Evolutionary conservation across 1,140 invertebrate species (phyloP), one percentile per base, ranked within the genome.

Genomic region (Bombus soroeensis): DNA sequence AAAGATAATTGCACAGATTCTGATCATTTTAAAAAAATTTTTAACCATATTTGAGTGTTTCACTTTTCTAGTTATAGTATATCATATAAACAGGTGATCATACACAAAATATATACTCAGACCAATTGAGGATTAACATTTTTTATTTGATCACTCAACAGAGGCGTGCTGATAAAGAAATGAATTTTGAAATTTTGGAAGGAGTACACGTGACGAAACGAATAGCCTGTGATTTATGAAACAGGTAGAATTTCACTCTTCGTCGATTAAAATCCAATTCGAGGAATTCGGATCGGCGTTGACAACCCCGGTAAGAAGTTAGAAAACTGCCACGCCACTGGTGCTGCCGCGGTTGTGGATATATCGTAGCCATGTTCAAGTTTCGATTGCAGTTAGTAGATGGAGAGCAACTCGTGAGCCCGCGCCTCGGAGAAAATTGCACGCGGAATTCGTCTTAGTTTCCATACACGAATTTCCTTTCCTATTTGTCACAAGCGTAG

Each of bases 401-500:
- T 3, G 22, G 32, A 6, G 62, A 74, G 32, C 43, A n/a, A 62
- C 12, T 12, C 78, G 32, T n/a, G 10, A 8, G n/a, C n/a, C 39
- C 34, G 18, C 13, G 6, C 28, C 6, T 12, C 37, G 10, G 15
- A 43, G 57, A 82, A 73, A 74, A 62, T 82, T 34, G 18, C 75
- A 39, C 5, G 22, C 22, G 1, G 28, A 79, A 79, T 57, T 41
- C n/a, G 66, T 57, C 82, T 79, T 79, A 79, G 82, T 84, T 79
- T 84, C 66, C 75, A 84, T 84, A 79, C 22, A 71, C 75, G 53
- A 41, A 78, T 43, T 71, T 43, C 59, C 70, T 15, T 22, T 5
- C 43, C 59, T 37, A 84, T 84, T 84, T 84, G 82, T 84, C 82
- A 84, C 22, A 22, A 8, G 13, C 1, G 64, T 28, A 22, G 37